phyloP scores from a whole-genome alignment of 2,797 vertebrate species.

The Melopsittacus undulatus region DNA sequence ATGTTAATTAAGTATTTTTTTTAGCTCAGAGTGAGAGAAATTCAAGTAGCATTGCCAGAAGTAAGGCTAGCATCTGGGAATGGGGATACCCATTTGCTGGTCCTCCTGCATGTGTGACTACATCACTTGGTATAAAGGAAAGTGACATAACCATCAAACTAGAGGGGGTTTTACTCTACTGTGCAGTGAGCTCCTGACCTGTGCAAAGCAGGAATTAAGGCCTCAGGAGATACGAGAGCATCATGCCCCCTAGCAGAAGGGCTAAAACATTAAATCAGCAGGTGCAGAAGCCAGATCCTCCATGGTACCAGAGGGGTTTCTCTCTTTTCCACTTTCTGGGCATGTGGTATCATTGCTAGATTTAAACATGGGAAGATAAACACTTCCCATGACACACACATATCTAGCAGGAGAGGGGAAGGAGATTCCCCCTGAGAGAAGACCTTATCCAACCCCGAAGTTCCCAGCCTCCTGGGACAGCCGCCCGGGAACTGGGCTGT shows the following conservation, averaged over 20 bases:
- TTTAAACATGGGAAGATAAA: rapidly evolving
- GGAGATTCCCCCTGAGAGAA: neutral
- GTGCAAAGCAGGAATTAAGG: neutral
- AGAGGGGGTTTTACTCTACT: neutral
- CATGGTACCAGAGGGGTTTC: rapidly evolving
- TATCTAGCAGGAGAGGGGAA: rapidly evolving
- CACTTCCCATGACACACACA: rapidly evolving
- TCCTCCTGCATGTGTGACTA: too few relatives aligned
- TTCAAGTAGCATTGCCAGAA: neutral
- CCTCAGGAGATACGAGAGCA: too few relatives aligned
- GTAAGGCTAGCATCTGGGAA: neutral
- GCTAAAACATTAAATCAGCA: neutral
- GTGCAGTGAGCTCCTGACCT: neutral
- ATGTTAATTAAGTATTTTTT: neutral
- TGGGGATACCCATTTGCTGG: neutral
- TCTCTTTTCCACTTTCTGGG: neutral
- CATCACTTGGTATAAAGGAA: neutral
- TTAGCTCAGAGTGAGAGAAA: neutral
- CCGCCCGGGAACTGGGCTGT: neutral
- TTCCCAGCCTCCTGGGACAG: neutral
- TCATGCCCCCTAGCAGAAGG: rapidly evolving
- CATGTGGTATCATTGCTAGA: neutral
- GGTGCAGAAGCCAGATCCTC: neutral
- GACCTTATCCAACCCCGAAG: neutral
- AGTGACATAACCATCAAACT: neutral